Percentiles rank a stretch among this genome's conserved stretches.
These are phyloP conservation scores for Lacerta bilineata DNA, from an alignment of 2,797 vertebrate genomes.

Conservation along the genomic window DNA sequence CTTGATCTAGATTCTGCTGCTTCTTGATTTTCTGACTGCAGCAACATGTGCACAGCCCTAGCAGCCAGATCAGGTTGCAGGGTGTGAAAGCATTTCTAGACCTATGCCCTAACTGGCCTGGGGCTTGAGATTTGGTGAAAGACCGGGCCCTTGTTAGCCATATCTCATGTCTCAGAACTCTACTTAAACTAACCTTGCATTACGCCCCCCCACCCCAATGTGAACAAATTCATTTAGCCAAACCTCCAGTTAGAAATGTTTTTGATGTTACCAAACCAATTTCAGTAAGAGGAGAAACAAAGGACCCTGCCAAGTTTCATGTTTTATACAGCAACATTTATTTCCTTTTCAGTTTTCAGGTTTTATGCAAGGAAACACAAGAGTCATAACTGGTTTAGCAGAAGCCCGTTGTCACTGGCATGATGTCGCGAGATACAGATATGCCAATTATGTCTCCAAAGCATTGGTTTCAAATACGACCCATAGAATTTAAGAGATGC, in stretches of 20 bases:
- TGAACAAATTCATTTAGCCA: background rate
- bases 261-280: background rate
- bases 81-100: background rate
- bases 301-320: conserved; percentile 36
- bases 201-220: no score
- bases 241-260: background rate
- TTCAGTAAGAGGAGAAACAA: conserved; percentile 42
- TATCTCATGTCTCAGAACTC: background rate
- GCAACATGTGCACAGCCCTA: background rate
- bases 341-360: conserved; percentile 53
- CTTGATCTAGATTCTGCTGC: background rate
- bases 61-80: background rate
- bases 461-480: conserved; percentile 38
- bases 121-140: background rate
- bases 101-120: background rate
- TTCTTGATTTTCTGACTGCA: background rate
- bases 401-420: conserved; percentile 33
- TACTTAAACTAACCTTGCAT: background rate
- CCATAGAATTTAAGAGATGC: conserved; percentile 8
- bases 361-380: background rate
- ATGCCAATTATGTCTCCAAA: conserved; percentile 44
- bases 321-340: conserved; percentile 54
- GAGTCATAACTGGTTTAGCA: conserved; percentile 48
- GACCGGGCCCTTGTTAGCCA: background rate
- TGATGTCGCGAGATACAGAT: conserved; percentile 28